phyloP scores from a whole-genome alignment of 2,888 invertebrate genomes.

The Falcaria lacertinaria region DNA sequence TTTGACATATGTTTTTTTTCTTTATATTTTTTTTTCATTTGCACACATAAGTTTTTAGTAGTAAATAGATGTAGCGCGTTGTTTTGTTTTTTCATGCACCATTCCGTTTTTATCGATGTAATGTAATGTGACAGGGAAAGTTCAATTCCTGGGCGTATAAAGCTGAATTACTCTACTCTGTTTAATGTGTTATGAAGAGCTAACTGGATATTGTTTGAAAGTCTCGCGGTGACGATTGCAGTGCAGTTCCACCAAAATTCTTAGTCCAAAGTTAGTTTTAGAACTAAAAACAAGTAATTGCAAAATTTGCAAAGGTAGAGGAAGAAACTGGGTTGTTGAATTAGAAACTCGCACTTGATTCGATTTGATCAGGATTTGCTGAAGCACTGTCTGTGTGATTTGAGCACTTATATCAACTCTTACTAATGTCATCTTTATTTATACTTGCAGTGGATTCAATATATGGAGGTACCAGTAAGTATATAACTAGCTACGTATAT shows the following conservation, averaged over 20 bases:
- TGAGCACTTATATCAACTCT: conserved; percentile 19
- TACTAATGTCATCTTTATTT: conserved; percentile 66
- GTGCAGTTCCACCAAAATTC: no score
- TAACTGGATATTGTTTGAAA: no score
- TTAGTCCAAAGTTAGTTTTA: no score
- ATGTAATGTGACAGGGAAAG: conserved; percentile 21
- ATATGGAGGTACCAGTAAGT: conserved; percentile 87
- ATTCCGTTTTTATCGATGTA: conserved; percentile 52
- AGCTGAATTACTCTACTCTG: no score
- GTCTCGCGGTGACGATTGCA: no score
- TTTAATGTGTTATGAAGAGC: no score
- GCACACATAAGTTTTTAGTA: conserved; percentile 53
- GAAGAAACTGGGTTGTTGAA: no score
- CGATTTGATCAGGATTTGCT: no score
- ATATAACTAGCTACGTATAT: conserved; percentile 16
- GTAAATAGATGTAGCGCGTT: conserved; percentile 59
- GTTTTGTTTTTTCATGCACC: conserved; percentile 65
- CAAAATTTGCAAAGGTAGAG: no score
- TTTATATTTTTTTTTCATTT: conserved; percentile 50
- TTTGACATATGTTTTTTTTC: conserved; percentile 30
- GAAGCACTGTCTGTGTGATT: conserved; percentile 45
- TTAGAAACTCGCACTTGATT: no score
- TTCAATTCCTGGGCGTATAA: no score
- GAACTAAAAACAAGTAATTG: no score
- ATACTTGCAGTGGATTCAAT: conserved; percentile 84